Evolutionary conservation across 2,113 vertebrate species (phyloP), one percentile per base, ranked within the genome.

Genomic region (Albula glossodonta): DNA sequence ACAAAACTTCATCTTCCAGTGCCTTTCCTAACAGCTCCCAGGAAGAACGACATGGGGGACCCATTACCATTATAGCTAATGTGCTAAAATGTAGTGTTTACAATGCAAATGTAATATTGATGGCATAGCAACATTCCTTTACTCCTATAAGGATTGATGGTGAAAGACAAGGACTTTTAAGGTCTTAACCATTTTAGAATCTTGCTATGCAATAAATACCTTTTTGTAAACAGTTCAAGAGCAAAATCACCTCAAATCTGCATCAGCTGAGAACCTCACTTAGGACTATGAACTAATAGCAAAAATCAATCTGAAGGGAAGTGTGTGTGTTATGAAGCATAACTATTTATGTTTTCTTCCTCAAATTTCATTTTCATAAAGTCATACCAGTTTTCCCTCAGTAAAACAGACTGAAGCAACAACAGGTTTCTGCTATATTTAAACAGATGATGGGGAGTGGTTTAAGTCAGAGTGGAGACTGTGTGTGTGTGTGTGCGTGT

Each of bases 401-500:
- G 53, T 56, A 56, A 6, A 56, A 56, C 31, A 1, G 31, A 41
- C 31, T 41, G 12, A 41, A 41, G 31, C 31, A 41, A 41, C 31
- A 41, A 41, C 31, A 41, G 31, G 31, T 41, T 56, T 56, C 53
- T 56, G 6, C 53, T 12, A 41, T 56, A 6, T 56, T 12, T 56
- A 12, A 56, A 6, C 53, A 12, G 53, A 12, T 7, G 53, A 12
- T 56, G 53, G 12, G 53, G 12, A 56, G 53, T 9, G 12, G 53
- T 56, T 7, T 0, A 56, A 6, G 6, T 56, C 53, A 9, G 53
- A 56, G 83, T 41, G 41, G 22, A 49, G 49, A 82, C 82, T 50
- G 86, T 89, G 80, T 87, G 31, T 80, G 48, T 85, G 86, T 83
- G 83, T 81, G 57, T 78, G 57, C 83, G 85, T 86, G 53, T 87